Evolutionary conservation across 2,888 invertebrate genomes (phyloP), one percentile per base, ranked within the genome.

Genomic region (Cantharis lateralis): DNA sequence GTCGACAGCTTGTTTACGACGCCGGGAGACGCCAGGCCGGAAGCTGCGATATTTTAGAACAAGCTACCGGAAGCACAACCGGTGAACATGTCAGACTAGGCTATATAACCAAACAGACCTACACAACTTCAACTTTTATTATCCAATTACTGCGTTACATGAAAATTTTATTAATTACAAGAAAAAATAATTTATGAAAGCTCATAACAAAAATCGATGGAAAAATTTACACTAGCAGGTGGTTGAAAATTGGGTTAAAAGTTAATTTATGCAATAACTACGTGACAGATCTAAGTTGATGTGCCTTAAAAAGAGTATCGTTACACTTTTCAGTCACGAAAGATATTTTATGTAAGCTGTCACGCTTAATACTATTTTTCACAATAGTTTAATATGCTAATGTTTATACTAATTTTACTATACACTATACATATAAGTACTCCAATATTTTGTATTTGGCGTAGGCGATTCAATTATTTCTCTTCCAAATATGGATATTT

Each of bases 1-100:
- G 82, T 82, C 83, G 84, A 84, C 84, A 84, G 82, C 82, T 84
- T 84, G 84, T 84, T 84, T 85, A 84, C 83, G 82, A 84, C 82
- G 82, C 79, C 77, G 73, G 74, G 80, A 83, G 83, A 82, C 82
- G 82, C 83, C 83, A 83, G 81, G 76, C 80, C 83, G 85, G 83
- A 84, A 83, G 83, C 80, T 80, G 82, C 82, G 82, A 83, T 84
- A 83, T 83, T 83, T 84, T 83, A 83, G 82, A 82, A 83, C 83
- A 82, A 82, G 80, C 81, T 76, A 81, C 82, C 83, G 83, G 82
- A 83, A 79, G 78, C 79, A 75, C 73, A 74, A 80, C 80, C 82
- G 80, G 79, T 78, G 74, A 76, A 78, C 80, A 80, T 78, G 79
- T 81, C 79, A 80, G 78, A 78, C 74, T 79, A 72, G 72, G 73